Percentiles rank a stretch among this genome's conserved stretches.
Evolutionary conservation across 2,113 vertebrate species (phyloP).

Genomic region (Pelodiscus sinensis): DNA sequence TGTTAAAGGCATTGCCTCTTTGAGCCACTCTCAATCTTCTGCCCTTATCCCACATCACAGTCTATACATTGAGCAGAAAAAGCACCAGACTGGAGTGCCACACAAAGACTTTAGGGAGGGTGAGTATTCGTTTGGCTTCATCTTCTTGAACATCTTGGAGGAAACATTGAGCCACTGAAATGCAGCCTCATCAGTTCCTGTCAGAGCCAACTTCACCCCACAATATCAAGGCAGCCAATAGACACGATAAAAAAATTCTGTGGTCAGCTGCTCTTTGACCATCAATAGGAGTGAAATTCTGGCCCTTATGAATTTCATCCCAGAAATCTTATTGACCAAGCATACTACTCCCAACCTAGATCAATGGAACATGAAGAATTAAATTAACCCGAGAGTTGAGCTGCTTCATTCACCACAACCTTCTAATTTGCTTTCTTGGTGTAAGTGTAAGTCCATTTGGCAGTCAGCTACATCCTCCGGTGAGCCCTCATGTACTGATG

Average conservation of each 20-base stretch:
- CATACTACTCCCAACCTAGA: accelerated
- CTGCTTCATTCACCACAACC: neutral
- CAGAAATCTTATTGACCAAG: neutral
- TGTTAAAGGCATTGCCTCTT: slow-evolving; percentile 5
- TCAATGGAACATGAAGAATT: neutral
- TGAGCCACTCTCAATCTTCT: neutral
- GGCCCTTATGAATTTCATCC: neutral
- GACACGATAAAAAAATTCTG: neutral
- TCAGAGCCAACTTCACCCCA: neutral
- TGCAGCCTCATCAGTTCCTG: neutral
- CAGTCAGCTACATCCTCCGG: neutral
- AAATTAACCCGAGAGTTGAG: too few species aligned
- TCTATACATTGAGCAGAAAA: neutral
- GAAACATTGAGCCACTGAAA: neutral
- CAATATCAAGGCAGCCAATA: neutral
- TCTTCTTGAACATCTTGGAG: neutral
- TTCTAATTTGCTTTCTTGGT: neutral
- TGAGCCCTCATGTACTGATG: too few species aligned
- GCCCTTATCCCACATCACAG: neutral
- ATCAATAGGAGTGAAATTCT: neutral
- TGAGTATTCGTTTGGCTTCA: neutral
- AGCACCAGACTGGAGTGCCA: neutral
- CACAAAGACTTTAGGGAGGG: neutral
- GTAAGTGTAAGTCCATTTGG: neutral
- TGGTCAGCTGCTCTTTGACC: neutral